phyloP scores from a whole-genome alignment of 2,797 vertebrate genomes.

The Sarcoramphus papa region DNA sequence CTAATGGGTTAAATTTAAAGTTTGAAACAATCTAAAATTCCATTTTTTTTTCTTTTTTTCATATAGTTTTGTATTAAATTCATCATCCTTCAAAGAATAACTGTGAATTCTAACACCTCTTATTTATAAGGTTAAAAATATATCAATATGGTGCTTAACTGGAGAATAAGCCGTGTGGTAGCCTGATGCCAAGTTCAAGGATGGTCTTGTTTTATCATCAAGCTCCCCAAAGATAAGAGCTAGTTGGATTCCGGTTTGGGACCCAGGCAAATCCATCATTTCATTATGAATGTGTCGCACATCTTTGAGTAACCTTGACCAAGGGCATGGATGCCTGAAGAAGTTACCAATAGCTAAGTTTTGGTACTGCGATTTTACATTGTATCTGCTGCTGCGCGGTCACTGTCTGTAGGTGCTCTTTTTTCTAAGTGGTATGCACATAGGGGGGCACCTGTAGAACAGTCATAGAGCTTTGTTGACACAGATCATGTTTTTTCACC shows the following conservation, averaged over 20 bases:
- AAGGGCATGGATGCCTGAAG: not conserved
- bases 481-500: not conserved
- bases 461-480: not conserved
- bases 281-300: not conserved
- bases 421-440: accelerated
- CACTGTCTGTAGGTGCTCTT: not conserved
- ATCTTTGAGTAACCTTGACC: not conserved
- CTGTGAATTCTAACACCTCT: not conserved
- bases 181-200: not conserved
- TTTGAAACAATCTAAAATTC: not conserved
- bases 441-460: accelerated
- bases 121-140: not conserved
- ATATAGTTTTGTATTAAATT: not conserved
- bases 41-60: no score
- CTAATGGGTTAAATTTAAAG: not conserved
- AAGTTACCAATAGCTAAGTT: not conserved
- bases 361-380: not conserved
- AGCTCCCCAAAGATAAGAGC: not conserved
- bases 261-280: conserved; percentile 15
- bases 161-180: not conserved
- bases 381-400: accelerated
- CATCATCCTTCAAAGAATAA: not conserved
- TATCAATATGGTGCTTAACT: not conserved
- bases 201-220: not conserved
- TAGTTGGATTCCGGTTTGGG: not conserved